Percentiles rank a stretch among this genome's conserved stretches.
Conservation (phyloP, 2,113 vertebrate species). For the Syngnathus floridae region DNA sequence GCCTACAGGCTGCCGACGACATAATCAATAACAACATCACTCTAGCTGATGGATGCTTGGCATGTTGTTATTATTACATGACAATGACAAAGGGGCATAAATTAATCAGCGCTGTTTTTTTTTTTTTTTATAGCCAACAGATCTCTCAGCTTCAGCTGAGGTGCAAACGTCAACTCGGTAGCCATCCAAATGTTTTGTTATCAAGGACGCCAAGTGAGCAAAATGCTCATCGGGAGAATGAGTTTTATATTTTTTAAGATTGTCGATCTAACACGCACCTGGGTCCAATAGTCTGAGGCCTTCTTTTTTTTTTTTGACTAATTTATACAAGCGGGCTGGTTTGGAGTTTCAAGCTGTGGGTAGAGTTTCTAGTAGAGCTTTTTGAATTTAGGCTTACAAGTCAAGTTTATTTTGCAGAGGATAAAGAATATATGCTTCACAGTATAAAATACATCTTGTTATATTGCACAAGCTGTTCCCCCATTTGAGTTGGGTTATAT, state of each 20-base stretch:
- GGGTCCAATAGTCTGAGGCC: background rate
- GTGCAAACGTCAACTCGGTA: slow-evolving; percentile 1
- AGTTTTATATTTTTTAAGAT: background rate
- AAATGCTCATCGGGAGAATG: background rate
- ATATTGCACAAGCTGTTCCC: too few species aligned
- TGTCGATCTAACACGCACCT: background rate
- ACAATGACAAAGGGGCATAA: slow-evolving; percentile 14
- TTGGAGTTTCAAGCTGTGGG: background rate
- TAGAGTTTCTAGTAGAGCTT: background rate
- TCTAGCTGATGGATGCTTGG: background rate
- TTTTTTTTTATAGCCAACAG: slow-evolving; percentile 4
- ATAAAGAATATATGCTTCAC: too few species aligned
- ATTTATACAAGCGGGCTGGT: too few species aligned
- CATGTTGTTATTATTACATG: slow-evolving; percentile 16
- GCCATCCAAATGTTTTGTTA: background rate
- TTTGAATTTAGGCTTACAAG: background rate
- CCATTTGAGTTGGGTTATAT: too few species aligned
- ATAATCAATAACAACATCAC: slow-evolving; percentile 12
- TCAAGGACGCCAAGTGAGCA: background rate
- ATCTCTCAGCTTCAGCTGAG: background rate
- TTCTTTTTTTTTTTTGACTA: background rate
- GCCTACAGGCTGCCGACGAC: background rate
- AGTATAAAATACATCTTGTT: too few species aligned
- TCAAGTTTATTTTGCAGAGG: background rate
- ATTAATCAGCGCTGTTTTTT: slow-evolving; percentile 9